Percentiles rank a stretch among this genome's conserved stretches.
Conservation (phyloP, 2,888 invertebrate genomes). For the Listrodromus nycthemerus region DNA sequence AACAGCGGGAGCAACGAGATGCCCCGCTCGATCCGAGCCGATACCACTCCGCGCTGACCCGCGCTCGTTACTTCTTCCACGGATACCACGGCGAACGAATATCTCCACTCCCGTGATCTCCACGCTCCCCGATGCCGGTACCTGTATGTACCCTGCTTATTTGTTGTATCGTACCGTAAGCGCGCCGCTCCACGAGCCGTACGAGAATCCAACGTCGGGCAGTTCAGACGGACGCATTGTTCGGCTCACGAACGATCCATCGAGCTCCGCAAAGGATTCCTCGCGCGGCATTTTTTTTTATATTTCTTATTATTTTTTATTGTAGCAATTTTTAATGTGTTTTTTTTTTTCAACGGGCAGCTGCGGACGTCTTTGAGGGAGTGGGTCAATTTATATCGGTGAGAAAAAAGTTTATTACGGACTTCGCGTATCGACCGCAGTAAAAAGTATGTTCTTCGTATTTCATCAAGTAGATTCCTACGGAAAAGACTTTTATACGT, state of each 20-base stretch:
- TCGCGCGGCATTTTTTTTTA: neutral
- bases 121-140: neutral
- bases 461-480: neutral
- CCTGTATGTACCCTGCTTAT: neutral
- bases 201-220: neutral
- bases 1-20: neutral
- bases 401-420: neutral
- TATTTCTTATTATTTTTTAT: neutral
- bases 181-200: neutral
- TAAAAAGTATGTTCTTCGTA: neutral
- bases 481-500: neutral
- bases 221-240: constrained; percentile 5
- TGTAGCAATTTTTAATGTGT: neutral
- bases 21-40: constrained; percentile 49
- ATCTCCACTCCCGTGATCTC: neutral
- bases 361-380: neutral
- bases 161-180: constrained; percentile 14
- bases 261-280: neutral
- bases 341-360: neutral
- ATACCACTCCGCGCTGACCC: constrained; percentile 55
- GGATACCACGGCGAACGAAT: constrained; percentile 42
- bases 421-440: too few species aligned
- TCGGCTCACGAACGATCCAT: neutral
- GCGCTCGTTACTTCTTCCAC: constrained; percentile 61
- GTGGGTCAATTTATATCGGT: neutral